Percentiles rank a stretch among this genome's conserved stretches.
Conservation (phyloP, 1,140 invertebrate genomes). For the Pseudomyrmex pallidus region DNA sequence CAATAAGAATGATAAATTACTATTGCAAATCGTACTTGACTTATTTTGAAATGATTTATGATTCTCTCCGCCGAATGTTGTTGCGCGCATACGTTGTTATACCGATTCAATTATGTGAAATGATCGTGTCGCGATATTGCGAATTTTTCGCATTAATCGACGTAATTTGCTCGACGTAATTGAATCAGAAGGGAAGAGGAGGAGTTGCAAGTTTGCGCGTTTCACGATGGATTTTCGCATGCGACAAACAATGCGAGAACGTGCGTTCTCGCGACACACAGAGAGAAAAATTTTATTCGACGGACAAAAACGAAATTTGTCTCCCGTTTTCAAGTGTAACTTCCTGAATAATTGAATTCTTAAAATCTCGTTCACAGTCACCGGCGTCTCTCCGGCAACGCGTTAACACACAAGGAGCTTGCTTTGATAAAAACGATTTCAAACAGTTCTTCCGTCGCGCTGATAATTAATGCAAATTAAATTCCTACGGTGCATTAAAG, state of each 20-base stretch:
- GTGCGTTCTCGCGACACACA: neutral
- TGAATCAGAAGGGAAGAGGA: no score
- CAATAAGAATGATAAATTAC: slow-evolving; percentile 19
- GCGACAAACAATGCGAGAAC: neutral
- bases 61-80: neutral
- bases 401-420: slow-evolving; percentile 19
- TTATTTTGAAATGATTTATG: slow-evolving; percentile 4
- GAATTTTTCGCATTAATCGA: neutral
- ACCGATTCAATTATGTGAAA: neutral
- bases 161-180: neutral
- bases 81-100: neutral
- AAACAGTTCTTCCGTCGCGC: slow-evolving; percentile 6
- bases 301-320: slow-evolving; percentile 9
- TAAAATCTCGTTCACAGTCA: slow-evolving; percentile 42
- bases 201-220: neutral
- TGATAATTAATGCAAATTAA: slow-evolving; percentile 43
- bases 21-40: slow-evolving; percentile 2
- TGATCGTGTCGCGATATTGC: neutral
- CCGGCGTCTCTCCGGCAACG: neutral
- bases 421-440: slow-evolving; percentile 8
- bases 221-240: slow-evolving; percentile 6
- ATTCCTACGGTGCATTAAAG: slow-evolving; percentile 9
- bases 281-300: slow-evolving; percentile 22
- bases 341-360: slow-evolving; percentile 47
- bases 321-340: slow-evolving; percentile 19